These are phyloP conservation scores for Urosaurus nigricauda DNA, from an alignment of 2,797 vertebrate genomes.

Conservation along the genomic window DNA sequence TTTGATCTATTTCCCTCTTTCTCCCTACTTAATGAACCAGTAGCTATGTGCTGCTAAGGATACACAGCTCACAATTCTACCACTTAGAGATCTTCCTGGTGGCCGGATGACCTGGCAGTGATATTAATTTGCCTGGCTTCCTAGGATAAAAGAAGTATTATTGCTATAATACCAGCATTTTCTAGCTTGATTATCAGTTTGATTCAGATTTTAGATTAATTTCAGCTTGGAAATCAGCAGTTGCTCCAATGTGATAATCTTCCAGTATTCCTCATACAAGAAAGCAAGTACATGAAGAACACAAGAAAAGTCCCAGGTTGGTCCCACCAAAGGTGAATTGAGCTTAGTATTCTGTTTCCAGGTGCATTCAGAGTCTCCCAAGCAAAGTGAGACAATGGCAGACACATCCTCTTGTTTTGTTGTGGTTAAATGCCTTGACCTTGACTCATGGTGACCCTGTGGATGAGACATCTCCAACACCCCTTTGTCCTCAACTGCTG, in stretches of 20 bases:
- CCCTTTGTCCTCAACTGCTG: too few relatives aligned
- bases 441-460: too few relatives aligned
- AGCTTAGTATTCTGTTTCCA: neutral
- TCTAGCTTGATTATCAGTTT: neutral
- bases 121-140: neutral
- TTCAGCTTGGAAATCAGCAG: neutral
- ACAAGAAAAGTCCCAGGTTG: neutral
- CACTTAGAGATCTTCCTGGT: neutral
- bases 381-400: neutral
- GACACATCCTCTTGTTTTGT: too few relatives aligned
- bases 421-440: too few relatives aligned
- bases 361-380: neutral
- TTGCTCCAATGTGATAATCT: neutral
- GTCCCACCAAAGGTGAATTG: neutral
- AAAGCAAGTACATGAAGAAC: neutral
- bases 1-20: neutral
- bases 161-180: neutral
- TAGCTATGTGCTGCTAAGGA: neutral
- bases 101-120: neutral
- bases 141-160: neutral
- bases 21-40: neutral
- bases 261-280: neutral
- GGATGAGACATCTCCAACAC: too few relatives aligned
- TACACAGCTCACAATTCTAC: neutral
- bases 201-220: too few relatives aligned